Percentiles rank a stretch among this genome's conserved stretches.
Conservation (phyloP, 2,113 vertebrate species). For the Cyanistes caeruleus region DNA sequence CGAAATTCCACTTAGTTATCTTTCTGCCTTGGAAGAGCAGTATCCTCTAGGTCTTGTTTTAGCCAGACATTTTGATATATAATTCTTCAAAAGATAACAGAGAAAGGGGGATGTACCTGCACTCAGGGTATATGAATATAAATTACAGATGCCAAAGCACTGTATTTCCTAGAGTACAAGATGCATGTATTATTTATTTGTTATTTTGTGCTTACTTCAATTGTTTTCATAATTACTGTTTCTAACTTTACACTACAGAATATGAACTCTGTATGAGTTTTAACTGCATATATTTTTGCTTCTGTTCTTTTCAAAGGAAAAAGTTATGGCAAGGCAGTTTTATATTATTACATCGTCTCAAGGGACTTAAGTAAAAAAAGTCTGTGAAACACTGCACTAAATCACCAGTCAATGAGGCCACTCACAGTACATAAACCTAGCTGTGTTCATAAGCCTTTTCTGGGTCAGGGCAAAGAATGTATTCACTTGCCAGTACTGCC, state of each 20-base stretch:
- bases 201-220: background rate
- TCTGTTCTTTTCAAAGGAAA: background rate
- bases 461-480: conserved; percentile 54
- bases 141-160: background rate
- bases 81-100: background rate
- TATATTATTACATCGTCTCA: conserved; percentile 2
- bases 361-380: background rate
- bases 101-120: background rate
- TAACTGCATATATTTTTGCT: background rate
- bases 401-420: conserved; percentile 37
- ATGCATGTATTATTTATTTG: background rate
- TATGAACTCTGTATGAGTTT: background rate
- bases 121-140: background rate
- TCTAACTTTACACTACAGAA: background rate
- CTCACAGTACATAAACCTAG: conserved; percentile 4
- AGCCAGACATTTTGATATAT: background rate
- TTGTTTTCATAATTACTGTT: background rate
- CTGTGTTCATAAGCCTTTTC: conserved; percentile 5
- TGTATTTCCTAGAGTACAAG: background rate
- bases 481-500: conserved; percentile 14
- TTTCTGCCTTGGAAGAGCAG: background rate
- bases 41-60: background rate
- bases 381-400: background rate
- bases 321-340: background rate
- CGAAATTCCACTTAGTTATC: background rate